Percentiles rank a stretch among this genome's conserved stretches.
phyloP scores from a whole-genome alignment of 1,140 invertebrate species.

The Pseudomyrmex concolor region DNA sequence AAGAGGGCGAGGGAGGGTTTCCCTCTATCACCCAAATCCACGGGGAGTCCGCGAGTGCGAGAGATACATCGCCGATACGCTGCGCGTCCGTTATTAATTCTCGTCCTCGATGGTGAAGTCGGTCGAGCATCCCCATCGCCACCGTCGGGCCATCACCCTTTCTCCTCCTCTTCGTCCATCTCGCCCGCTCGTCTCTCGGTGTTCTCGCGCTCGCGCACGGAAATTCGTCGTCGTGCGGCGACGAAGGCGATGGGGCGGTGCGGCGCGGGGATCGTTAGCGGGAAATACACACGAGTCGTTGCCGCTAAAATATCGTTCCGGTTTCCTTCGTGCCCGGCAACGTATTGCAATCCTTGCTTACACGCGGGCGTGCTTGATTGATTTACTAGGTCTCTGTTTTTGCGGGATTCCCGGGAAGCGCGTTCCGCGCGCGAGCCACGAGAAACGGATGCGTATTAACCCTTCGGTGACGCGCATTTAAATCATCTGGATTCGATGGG shows the following conservation, averaged over 20 bases:
- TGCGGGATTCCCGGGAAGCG: constrained; percentile 31
- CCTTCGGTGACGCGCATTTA: constrained; percentile 57
- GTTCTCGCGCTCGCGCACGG: constrained; percentile 47
- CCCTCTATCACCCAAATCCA: constrained; percentile 75
- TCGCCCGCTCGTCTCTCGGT: constrained; percentile 8
- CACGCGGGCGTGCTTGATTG: constrained; percentile 53
- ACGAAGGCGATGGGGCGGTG: constrained; percentile 30
- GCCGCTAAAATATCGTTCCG: constrained; percentile 58
- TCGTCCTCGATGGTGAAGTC: constrained; percentile 61
- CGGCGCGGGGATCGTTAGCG: constrained; percentile 33
- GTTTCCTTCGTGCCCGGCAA: constrained; percentile 55
- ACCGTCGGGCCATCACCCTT: constrained; percentile 9
- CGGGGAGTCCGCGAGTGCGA: constrained; percentile 70
- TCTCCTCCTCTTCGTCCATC: neutral
- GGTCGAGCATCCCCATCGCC: constrained; percentile 56
- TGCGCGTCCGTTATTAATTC: constrained; percentile 77
- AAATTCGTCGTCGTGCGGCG: constrained; percentile 50
- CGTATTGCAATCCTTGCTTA: constrained; percentile 56
- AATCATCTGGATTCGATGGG: constrained; percentile 55
- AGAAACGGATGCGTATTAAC: constrained; percentile 51
- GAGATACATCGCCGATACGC: constrained; percentile 69
- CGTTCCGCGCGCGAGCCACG: constrained; percentile 7
- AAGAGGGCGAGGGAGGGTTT: neutral
- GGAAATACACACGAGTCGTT: constrained; percentile 44
- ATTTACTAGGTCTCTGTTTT: constrained; percentile 49